Evolutionary conservation across 2,113 vertebrate species (phyloP).

Genomic region (Apteryx mantelli): DNA sequence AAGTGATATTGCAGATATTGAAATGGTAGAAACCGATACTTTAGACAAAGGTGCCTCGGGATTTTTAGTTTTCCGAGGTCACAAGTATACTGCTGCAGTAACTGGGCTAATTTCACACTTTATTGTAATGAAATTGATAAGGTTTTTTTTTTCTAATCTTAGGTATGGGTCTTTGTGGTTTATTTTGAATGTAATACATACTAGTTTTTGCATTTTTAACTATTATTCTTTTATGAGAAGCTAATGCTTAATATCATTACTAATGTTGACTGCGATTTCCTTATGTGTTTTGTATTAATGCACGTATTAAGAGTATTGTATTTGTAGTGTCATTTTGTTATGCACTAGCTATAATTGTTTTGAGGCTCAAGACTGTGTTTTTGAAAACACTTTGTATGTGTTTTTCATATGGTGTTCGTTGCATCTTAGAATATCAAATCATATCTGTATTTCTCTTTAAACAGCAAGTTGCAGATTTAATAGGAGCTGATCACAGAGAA

Average conservation of each 20-base stretch:
- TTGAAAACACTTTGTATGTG: not conserved
- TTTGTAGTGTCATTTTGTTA: not conserved
- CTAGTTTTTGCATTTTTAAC: not conserved
- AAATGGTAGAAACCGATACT: not conserved
- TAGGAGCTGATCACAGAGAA: slow-evolving; percentile 93
- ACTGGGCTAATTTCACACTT: not conserved
- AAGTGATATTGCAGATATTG: not conserved
- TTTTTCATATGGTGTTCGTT: not conserved
- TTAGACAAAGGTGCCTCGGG: not conserved
- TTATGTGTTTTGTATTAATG: not conserved
- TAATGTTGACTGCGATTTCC: not conserved
- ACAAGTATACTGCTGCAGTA: not conserved
- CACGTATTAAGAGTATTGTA: not conserved
- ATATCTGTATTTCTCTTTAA: slow-evolving; percentile 14
- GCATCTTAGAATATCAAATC: not conserved
- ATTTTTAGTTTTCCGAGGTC: not conserved
- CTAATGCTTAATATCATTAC: not conserved
- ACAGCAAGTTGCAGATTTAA: slow-evolving; percentile 93
- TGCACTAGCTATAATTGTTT: not conserved
- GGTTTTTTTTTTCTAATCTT: not conserved
- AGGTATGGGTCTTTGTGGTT: not conserved
- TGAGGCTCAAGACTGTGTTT: accelerated
- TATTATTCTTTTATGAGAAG: not conserved
- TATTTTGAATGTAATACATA: accelerated
- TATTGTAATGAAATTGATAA: not conserved